Conservation (phyloP, 1,140 invertebrate species). For the Procambarus clarkii region DNA sequence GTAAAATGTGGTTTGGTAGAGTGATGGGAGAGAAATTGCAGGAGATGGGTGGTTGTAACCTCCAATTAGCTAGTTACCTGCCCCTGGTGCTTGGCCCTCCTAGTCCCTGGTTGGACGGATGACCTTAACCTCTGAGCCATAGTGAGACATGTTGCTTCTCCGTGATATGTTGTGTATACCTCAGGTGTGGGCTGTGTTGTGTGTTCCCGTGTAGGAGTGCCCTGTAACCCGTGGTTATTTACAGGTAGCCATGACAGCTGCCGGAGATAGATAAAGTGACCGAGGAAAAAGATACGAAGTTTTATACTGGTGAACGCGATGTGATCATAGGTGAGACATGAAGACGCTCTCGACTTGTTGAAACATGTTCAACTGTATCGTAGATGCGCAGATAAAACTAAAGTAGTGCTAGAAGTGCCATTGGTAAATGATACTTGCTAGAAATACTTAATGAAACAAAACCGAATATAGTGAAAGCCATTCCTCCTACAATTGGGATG, state of each 20-base stretch:
- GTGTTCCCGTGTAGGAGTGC: not conserved
- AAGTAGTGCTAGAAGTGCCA: constrained; percentile 1
- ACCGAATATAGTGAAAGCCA: not conserved
- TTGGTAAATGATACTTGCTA: constrained; percentile 17
- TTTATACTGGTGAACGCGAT: not conserved
- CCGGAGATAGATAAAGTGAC: not conserved
- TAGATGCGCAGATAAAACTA: not conserved
- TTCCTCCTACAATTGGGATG: not conserved
- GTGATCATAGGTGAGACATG: not conserved
- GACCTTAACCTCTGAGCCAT: not conserved
- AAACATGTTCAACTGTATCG: not conserved
- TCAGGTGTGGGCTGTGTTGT: not conserved
- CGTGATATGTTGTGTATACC: not conserved
- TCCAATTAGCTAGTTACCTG: not conserved
- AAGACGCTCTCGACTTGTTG: constrained; percentile 20
- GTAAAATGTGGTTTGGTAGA: not conserved
- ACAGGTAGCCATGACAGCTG: not conserved
- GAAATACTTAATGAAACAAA: not conserved
- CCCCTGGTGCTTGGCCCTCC: not conserved
- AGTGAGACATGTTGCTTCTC: not conserved
- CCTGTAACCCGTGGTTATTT: not conserved
- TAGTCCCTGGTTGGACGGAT: not conserved
- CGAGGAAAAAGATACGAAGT: not conserved
- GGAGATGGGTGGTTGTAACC: not conserved
- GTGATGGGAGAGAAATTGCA: not conserved